Conservation (phyloP, 1,140 invertebrate species). For the Drosophila rhopaloa region DNA sequence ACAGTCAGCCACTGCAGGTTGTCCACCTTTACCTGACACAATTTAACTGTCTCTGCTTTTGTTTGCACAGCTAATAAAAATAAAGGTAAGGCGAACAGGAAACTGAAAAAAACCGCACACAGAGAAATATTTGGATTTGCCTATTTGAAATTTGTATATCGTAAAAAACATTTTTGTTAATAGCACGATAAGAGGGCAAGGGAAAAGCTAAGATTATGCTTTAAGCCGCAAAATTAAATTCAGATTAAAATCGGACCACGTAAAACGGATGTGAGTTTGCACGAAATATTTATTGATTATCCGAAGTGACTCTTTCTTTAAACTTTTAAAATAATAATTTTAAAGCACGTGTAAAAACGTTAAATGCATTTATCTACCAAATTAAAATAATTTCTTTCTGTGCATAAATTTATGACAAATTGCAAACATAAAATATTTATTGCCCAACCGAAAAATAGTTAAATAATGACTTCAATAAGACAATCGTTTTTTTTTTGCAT, state of each 20-base stretch:
- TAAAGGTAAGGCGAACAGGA: constrained; percentile 18
- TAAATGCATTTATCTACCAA: too few relatives aligned
- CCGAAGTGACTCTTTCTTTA: too few relatives aligned
- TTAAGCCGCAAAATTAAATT: too few relatives aligned
- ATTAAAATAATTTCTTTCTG: neutral
- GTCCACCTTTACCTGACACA: constrained; percentile 48
- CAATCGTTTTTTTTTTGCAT: neutral
- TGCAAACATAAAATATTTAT: neutral
- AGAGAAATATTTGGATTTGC: neutral
- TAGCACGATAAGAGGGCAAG: too few relatives aligned
- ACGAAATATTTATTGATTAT: too few relatives aligned
- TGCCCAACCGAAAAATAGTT: neutral
- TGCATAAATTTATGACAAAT: too few relatives aligned
- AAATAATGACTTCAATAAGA: constrained; percentile 18
- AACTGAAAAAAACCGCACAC: constrained; percentile 9
- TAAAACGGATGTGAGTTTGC: too few relatives aligned
- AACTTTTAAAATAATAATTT: too few relatives aligned
- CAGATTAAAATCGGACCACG: too few relatives aligned
- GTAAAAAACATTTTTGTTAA: too few relatives aligned
- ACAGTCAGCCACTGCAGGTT: constrained; percentile 30
- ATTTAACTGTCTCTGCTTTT: constrained; percentile 28
- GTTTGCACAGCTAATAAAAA: constrained; percentile 42
- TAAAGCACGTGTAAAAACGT: too few relatives aligned
- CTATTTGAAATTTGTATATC: neutral
- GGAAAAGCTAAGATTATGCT: too few relatives aligned